These are phyloP conservation scores for Drosophila kikkawai DNA, from an alignment of 1,140 invertebrate genomes.

Conservation along the genomic window DNA sequence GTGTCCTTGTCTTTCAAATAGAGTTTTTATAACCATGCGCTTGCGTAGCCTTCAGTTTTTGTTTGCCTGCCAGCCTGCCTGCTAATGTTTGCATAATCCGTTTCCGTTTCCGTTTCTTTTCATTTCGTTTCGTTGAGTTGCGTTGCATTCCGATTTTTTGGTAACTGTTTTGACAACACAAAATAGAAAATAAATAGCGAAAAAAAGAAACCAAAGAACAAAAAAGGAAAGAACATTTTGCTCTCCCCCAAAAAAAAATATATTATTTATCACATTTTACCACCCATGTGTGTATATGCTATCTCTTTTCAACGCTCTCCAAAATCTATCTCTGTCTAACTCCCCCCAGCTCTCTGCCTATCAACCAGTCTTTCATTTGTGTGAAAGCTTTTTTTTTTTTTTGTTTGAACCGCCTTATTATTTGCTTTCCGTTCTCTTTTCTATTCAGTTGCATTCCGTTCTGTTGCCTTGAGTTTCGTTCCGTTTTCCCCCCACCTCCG, in stretches of 20 bases:
- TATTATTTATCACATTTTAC: conserved; percentile 32
- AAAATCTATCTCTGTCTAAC: conserved; percentile 16
- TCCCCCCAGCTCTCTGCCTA: conserved; percentile 15
- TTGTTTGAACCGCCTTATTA: conserved; percentile 24
- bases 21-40: conserved; percentile 1
- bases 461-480: conserved; percentile 36
- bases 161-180: neutral
- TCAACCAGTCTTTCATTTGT: conserved; percentile 25
- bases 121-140: conserved; percentile 30
- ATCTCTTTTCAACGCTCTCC: conserved; percentile 30
- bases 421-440: conserved; percentile 25
- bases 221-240: conserved; percentile 9
- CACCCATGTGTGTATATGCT: conserved; percentile 29
- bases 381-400: conserved; percentile 40
- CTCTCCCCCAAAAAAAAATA: neutral
- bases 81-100: conserved; percentile 14
- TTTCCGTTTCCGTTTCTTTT: conserved; percentile 13
- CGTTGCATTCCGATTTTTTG: conserved; percentile 31
- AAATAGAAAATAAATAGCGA: neutral
- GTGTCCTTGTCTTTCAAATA: conserved; percentile 19
- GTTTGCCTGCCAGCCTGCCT: conserved; percentile 42
- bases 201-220: conserved; percentile 13
- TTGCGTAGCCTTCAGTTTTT: conserved; percentile 55
- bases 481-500: conserved; percentile 3
- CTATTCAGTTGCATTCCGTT: conserved; percentile 17